Conservation (phyloP, 2,888 invertebrate genomes). For the Leucoptera coffeella region DNA sequence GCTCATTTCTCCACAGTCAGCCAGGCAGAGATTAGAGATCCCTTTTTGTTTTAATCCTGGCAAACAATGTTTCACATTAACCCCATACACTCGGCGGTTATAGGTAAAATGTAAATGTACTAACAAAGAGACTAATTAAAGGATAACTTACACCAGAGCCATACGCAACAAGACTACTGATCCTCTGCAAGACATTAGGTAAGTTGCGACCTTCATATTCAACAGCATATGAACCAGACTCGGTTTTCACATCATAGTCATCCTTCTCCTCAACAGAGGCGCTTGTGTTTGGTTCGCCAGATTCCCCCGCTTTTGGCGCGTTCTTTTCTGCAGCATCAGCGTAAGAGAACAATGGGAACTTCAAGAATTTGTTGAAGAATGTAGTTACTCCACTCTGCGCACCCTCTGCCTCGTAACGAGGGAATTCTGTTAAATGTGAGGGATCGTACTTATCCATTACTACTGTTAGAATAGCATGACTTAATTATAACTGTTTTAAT, state of each 20-base stretch:
- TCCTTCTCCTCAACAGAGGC: conserved; percentile 14
- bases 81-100: too few species aligned
- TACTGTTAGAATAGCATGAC: too few species aligned
- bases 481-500: too few species aligned
- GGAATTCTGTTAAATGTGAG: conserved; percentile 42
- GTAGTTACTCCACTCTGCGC: conserved; percentile 67
- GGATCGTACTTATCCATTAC: conserved; percentile 39
- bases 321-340: conserved; percentile 18
- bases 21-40: too few species aligned
- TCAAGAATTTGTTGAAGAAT: conserved; percentile 70
- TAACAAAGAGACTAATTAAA: too few species aligned
- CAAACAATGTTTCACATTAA: too few species aligned
- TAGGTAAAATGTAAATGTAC: too few species aligned
- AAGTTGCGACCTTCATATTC: conserved; percentile 70
- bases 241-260: conserved; percentile 21
- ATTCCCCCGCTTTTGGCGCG: conserved; percentile 14
- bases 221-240: conserved; percentile 40
- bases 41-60: too few species aligned
- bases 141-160: conserved; percentile 74
- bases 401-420: conserved; percentile 66
- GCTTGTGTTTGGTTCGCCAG: conserved; percentile 11
- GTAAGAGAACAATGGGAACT: conserved; percentile 55
- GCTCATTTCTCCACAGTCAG: too few species aligned
- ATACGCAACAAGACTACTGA: conserved; percentile 80
- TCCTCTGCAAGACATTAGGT: conserved; percentile 79